A percentile compares a stretch with the other conserved stretches of the same genome.
phyloP scores from a whole-genome alignment of 2,113 vertebrate genomes.

The Larimichthys polyactis region DNA sequence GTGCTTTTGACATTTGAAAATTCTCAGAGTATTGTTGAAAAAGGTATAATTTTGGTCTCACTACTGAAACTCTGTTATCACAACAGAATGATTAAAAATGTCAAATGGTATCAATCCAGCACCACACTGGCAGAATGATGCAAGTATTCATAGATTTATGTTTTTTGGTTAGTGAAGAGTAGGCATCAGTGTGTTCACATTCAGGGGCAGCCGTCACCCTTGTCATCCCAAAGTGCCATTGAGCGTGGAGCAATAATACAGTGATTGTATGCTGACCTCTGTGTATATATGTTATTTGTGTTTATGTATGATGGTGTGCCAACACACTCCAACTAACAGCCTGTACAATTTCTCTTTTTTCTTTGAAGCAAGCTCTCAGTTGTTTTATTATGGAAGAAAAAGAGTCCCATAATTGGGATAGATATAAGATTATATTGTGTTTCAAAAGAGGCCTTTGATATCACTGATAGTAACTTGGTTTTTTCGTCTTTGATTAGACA shows the following conservation, averaged over 20 bases:
- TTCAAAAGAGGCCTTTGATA: conserved; percentile 64
- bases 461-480: conserved; percentile 67
- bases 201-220: neutral
- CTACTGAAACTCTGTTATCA: neutral
- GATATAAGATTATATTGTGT: conserved; percentile 68
- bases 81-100: no score
- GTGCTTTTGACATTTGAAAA: neutral
- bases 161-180: neutral
- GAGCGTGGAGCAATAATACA: neutral
- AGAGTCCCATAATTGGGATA: conserved; percentile 56
- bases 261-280: neutral
- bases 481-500: conserved; percentile 68
- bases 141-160: neutral
- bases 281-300: neutral
- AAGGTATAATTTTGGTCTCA: neutral
- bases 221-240: neutral
- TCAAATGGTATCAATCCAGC: no score
- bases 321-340: conserved; percentile 25
- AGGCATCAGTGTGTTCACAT: neutral
- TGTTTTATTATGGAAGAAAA: conserved; percentile 48
- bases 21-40: neutral
- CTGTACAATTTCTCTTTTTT: conserved; percentile 22
- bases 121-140: neutral
- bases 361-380: conserved; percentile 55
- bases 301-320: neutral